Conservation (phyloP, 2,113 vertebrate species). For the Gallinago undulata region DNA sequence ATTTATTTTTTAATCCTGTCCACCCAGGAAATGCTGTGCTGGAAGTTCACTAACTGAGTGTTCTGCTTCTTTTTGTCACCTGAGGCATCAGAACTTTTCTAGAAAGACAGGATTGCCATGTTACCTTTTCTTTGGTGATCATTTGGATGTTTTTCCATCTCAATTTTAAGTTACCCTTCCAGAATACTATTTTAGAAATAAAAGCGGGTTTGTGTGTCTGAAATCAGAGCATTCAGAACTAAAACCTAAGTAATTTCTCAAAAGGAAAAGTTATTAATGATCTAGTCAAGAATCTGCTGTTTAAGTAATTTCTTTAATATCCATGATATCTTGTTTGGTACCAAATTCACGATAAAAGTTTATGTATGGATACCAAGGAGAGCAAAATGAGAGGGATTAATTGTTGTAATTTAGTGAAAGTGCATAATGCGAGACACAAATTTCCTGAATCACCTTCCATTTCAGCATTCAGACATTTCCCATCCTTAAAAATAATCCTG, state of each 20-base stretch:
- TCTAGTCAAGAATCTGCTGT: not conserved
- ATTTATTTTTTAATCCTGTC: not conserved
- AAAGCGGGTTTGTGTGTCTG: not conserved
- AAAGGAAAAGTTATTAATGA: not conserved
- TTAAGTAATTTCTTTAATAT: not conserved
- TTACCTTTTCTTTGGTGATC: not conserved
- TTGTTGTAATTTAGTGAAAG: not conserved
- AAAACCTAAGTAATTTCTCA: not conserved
- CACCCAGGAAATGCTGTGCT: not conserved
- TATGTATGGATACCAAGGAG: not conserved
- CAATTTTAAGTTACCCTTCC: not conserved
- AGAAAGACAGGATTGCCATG: not conserved
- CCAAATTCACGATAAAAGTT: not conserved
- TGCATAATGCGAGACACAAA: not conserved
- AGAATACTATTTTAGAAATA: not conserved
- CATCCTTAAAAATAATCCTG: not conserved
- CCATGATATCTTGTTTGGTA: not conserved
- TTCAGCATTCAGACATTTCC: not conserved
- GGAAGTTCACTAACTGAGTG: not conserved
- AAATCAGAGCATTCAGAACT: not conserved
- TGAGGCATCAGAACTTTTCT: not conserved
- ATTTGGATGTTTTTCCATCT: not conserved
- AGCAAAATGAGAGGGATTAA: not conserved
- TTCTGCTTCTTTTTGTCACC: not conserved
- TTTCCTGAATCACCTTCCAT: not conserved